Evolutionary conservation across 2,888 invertebrate species (phyloP), one percentile per base, ranked within the genome.

Genomic region (Chymomyza caudatula): DNA sequence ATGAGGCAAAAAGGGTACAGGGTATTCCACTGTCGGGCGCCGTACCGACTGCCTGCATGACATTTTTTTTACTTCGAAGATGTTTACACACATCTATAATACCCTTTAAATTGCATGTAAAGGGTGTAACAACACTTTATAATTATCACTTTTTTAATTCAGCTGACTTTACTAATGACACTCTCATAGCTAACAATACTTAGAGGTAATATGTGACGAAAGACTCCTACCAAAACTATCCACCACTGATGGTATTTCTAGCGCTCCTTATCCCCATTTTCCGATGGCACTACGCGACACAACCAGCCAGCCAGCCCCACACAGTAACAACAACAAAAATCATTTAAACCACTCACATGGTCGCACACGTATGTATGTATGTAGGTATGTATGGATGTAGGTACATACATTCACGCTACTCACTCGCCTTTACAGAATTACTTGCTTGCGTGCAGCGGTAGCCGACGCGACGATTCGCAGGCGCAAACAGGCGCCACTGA

Each of bases 401-500:
- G 53, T 59, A 63, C 70, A 67, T 17, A 47, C 17, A 47, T 47
- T 1, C 22, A 2, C 25, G 4, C 29, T 1, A 53, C 53, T 53
- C 53, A 53, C 23, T 53, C 53, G 53, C 52, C n/a, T 53, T 53
- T 53, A 53, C 53, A 56, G 49, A 57, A 73, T 69, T 68, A 69
- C 73, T 75, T 69, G 85, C 78, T 77, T 87, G 84, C 80, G 83
- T 83, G 82, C 87, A 74, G 77, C 74, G 63, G 69, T 71, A 72
- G 73, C 37, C n/a, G 60, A 52, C 60, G 78, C 78, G 68, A 65
- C 43, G 54, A n/a, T 53, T 44, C 51, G 37, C 25, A 59, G 63
- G 60, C 57, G 53, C 17, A 37, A 71, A 71, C 83, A 84, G 89
- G 88, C 88, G 89, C 90, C 89, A 89, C 89, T 89, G 90, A 90